Evolutionary conservation across 1,140 invertebrate species (phyloP), one percentile per base, ranked within the genome.

Genomic region (Saccostrea glomerata): DNA sequence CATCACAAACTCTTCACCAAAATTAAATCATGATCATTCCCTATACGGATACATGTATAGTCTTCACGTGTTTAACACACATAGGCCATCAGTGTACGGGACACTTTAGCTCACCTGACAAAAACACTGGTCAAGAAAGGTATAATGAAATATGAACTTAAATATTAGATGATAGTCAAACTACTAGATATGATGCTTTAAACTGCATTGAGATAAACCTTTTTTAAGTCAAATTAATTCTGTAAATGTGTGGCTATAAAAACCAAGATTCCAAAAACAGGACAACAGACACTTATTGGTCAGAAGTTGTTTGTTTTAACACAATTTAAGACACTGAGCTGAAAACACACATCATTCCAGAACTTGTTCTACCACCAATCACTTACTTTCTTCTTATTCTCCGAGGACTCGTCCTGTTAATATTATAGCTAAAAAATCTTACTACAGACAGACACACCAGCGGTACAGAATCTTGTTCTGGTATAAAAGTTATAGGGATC

Each of bases 321-420:
- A 66, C 47, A 47, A n/a, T 63, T 63, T 63, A 63, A 6, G 58
- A 63, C 70, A 77, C 11, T 77, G 25, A 30, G 70, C 70, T 77
- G 25, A 77, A 77, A 77, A 30, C 11, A 77, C 70, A 25, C 70
- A 77, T 30, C 23, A 25, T 30, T 77, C 11, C 70, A 77, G 25
- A 36, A 23, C 25, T 11, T 25, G 11, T 36, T 30, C 70, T 36
- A 77, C 2, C 25, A 77, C 70, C 70, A 77, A 30, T 15, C 70
- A 77, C 70, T 77, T 77, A 77, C 70, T 77, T 77, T 77, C 70
- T 77, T 77, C 30, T 25, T 36, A 30, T 77, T 77, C 70, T 77
- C 70, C 1, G 70, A 77, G 12, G 11, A 12, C 23, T 77, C 70
- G 23, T 77, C 70, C 70, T 77, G 70, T 77, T 17, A 77, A 77